These are phyloP conservation scores for Babylonia areolata DNA, from an alignment of 1,140 invertebrate genomes.

Conservation along the genomic window DNA sequence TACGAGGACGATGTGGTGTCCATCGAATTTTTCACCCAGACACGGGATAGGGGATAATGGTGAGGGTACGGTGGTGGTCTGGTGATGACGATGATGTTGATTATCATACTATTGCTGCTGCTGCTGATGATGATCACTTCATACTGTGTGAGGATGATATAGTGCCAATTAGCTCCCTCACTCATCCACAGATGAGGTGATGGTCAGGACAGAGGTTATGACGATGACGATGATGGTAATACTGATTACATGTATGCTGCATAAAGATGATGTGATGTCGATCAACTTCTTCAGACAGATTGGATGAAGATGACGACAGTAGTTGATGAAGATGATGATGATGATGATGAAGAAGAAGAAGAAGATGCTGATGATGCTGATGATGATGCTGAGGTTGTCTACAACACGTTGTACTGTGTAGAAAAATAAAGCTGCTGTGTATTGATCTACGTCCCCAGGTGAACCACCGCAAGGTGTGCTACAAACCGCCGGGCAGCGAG, in stretches of 20 bases:
- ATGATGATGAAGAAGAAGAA: background rate
- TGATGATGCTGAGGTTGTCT: background rate
- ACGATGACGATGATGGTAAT: background rate
- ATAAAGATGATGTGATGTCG: slow-evolving; percentile 63
- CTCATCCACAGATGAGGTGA: slow-evolving; percentile 67
- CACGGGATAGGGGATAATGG: slow-evolving; percentile 52
- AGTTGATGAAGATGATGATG: too few species aligned
- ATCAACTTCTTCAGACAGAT: slow-evolving; percentile 72
- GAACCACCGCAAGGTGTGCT: slow-evolving; percentile 76
- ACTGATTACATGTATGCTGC: slow-evolving; percentile 30
- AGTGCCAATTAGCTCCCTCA: slow-evolving; percentile 64
- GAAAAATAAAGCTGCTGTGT: too few species aligned
- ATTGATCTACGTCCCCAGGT: slow-evolving; percentile 42
- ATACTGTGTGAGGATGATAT: slow-evolving; percentile 70
- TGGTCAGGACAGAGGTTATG: background rate
- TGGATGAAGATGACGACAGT: slow-evolving; percentile 53
- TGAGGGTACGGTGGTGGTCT: too few species aligned
- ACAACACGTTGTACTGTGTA: too few species aligned
- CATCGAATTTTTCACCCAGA: slow-evolving; percentile 71
- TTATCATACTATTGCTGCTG: too few species aligned
- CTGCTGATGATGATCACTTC: slow-evolving; percentile 63
- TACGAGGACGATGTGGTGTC: slow-evolving; percentile 65
- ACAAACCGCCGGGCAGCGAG: slow-evolving; percentile 71
- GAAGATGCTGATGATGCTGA: background rate
- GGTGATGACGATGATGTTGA: too few species aligned